phyloP scores from a whole-genome alignment of 2,888 invertebrate species.

The Rhogogaster chlorosoma region DNA sequence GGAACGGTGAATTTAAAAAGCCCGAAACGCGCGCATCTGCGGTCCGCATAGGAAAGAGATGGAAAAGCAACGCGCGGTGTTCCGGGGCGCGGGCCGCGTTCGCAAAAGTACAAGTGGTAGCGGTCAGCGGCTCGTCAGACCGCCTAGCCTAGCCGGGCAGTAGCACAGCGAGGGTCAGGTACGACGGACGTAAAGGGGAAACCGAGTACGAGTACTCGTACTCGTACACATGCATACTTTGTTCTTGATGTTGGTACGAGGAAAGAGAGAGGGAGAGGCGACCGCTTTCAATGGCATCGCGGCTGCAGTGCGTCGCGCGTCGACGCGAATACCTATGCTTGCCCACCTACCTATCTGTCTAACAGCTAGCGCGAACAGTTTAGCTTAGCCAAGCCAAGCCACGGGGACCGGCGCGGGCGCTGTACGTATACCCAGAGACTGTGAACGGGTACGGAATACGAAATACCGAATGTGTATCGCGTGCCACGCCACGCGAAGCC shows the following conservation, averaged over 20 bases:
- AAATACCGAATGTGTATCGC: slow-evolving; percentile 34
- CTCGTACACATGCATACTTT: slow-evolving; percentile 2
- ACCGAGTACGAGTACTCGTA: slow-evolving; percentile 2
- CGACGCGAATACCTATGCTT: not conserved
- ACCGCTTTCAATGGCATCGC: slow-evolving; percentile 48
- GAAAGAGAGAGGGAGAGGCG: slow-evolving; percentile 38
- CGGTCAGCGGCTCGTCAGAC: slow-evolving; percentile 58
- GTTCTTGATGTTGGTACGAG: not conserved
- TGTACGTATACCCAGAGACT: not conserved
- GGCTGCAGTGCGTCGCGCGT: slow-evolving; percentile 4
- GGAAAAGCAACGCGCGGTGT: not conserved
- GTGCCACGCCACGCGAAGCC: slow-evolving; percentile 3
- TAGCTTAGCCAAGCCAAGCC: not conserved
- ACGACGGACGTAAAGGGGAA: slow-evolving; percentile 55
- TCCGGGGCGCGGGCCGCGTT: not conserved
- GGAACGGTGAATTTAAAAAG: not conserved
- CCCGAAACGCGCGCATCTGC: not conserved
- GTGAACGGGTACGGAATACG: slow-evolving; percentile 8
- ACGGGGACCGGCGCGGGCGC: too few relatives aligned
- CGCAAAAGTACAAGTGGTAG: slow-evolving; percentile 72
- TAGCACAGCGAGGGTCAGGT: slow-evolving; percentile 60
- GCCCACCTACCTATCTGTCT: not conserved
- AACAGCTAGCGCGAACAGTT: not conserved
- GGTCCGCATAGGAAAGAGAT: not conserved
- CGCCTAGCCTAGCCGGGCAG: slow-evolving; percentile 61